A percentile compares a stretch with the other conserved stretches of the same genome.
These are phyloP conservation scores for Hypomecis punctinalis DNA, from an alignment of 2,888 invertebrate genomes.

Conservation along the genomic window DNA sequence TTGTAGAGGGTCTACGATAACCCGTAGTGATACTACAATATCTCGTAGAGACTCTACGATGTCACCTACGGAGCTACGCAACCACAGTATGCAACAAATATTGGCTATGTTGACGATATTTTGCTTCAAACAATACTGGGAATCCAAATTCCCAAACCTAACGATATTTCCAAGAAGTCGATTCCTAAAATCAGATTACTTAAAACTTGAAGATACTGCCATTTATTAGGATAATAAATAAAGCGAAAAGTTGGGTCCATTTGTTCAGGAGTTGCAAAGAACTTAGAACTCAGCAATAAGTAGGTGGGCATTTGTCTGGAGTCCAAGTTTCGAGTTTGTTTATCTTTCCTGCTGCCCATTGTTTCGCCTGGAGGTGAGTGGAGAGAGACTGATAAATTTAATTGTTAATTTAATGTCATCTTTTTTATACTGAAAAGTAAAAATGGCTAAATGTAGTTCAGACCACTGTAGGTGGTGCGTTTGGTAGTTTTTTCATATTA, in stretches of 20 bases:
- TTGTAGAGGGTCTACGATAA: too few species aligned
- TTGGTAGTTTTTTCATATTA: too few species aligned
- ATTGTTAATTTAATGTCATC: not conserved
- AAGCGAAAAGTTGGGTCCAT: conserved; percentile 29
- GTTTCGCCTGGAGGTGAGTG: conserved; percentile 14
- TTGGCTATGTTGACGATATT: too few species aligned
- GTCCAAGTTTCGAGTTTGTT: conserved; percentile 20
- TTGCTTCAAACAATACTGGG: too few species aligned
- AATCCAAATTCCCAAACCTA: too few species aligned
- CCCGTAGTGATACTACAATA: too few species aligned
- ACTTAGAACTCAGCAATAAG: conserved; percentile 19
- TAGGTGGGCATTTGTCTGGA: conserved; percentile 22
- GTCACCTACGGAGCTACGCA: too few species aligned
- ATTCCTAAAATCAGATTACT: conserved; percentile 14
- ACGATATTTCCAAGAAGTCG: not conserved
- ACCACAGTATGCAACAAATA: too few species aligned
- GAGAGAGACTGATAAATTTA: not conserved
- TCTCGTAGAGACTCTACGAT: too few species aligned
- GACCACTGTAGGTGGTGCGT: too few species aligned
- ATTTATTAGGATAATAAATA: conserved; percentile 31
- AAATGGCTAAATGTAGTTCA: too few species aligned
- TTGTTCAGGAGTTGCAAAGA: conserved; percentile 24
- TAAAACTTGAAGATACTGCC: conserved; percentile 20
- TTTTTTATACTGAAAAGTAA: not conserved
- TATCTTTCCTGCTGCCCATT: conserved; percentile 8